phyloP scores from a whole-genome alignment of 2,888 invertebrate genomes.

The Laspeyria flexula region DNA sequence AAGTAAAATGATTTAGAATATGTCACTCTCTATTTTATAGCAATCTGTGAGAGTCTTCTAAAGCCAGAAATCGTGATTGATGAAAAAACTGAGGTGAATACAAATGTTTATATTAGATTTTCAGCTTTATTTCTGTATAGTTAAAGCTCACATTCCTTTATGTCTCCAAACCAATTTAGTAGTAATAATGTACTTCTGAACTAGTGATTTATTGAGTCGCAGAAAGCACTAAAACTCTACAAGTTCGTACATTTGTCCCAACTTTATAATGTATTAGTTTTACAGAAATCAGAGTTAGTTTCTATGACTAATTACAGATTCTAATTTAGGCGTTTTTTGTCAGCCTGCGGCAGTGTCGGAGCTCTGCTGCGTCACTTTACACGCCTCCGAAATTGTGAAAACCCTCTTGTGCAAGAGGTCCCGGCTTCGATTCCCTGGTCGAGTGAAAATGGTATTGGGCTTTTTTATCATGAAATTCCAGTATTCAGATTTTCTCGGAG shows the following conservation, averaged over 20 bases:
- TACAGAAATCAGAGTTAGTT: no score
- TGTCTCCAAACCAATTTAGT: background rate
- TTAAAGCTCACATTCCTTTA: background rate
- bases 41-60: background rate
- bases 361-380: no score
- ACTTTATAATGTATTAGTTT: no score
- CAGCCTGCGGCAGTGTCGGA: no score
- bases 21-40: background rate
- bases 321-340: no score
- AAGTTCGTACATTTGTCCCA: constrained; percentile 3
- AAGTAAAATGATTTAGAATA: background rate
- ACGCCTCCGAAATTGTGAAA: no score
- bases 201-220: constrained; percentile 6
- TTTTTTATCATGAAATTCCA: no score
- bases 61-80: background rate
- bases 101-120: background rate
- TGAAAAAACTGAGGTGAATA: background rate
- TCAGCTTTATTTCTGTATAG: background rate
- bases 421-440: no score
- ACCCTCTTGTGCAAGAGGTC: no score
- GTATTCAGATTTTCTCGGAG: no score
- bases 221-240: constrained; percentile 17
- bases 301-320: no score
- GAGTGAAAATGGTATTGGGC: no score
- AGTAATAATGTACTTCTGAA: background rate